phyloP scores from a whole-genome alignment of 2,888 invertebrate species.

The Eueremaeus valkanovi region DNA sequence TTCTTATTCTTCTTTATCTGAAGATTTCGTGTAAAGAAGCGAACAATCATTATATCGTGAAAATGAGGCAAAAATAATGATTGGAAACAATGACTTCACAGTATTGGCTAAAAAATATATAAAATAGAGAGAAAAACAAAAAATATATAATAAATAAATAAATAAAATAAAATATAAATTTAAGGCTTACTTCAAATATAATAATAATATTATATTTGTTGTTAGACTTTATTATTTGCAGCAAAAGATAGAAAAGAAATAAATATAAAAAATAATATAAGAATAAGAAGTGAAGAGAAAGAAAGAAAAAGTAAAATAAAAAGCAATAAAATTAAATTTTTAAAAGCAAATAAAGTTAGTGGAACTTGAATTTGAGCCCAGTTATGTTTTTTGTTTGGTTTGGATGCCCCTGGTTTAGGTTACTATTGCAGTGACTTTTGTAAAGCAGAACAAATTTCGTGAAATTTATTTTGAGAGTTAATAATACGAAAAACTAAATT shows the following conservation, averaged over 20 bases:
- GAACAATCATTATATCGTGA: slow-evolving; percentile 13
- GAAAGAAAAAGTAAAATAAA: not conserved
- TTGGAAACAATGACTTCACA: slow-evolving; percentile 28
- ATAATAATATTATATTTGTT: not conserved
- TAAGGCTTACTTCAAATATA: not conserved
- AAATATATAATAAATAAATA: not conserved
- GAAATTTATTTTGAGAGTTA: not conserved
- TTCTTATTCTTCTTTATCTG: not conserved
- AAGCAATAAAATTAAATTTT: slow-evolving; percentile 18
- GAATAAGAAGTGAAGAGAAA: not conserved
- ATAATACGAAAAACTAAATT: slow-evolving; percentile 17
- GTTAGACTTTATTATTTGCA: slow-evolving; percentile 11
- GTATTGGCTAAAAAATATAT: slow-evolving; percentile 14
- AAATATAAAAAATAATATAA: not conserved
- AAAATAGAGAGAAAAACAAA: not conserved
- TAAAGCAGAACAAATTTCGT: no score
- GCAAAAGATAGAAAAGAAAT: not conserved
- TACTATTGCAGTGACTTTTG: not conserved
- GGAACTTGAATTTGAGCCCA: not conserved
- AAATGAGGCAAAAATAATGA: slow-evolving; percentile 35
- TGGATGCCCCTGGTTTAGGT: not conserved
- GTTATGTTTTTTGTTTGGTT: not conserved
- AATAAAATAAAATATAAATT: slow-evolving; percentile 8
- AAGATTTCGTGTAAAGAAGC: not conserved
- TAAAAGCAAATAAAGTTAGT: not conserved